Evolutionary conservation across 2,113 vertebrate species (phyloP).

Genomic region (Mesitornis unicolor): DNA sequence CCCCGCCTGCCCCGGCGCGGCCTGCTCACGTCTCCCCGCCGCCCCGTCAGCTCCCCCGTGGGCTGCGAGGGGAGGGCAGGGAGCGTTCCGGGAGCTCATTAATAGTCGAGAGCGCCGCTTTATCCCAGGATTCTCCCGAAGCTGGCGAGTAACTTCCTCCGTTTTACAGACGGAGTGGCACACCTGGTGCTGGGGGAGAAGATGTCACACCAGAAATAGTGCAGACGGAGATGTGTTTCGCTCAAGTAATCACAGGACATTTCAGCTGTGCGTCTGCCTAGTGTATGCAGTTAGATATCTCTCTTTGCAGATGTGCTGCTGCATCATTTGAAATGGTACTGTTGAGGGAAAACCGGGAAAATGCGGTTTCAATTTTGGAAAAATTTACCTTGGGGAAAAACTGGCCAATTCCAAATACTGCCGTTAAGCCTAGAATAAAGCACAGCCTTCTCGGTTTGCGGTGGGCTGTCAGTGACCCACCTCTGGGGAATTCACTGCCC

Average conservation of each 20-base stretch:
- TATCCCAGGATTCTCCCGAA: accelerated
- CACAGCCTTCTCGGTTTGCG: neutral
- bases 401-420: neutral
- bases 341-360: accelerated
- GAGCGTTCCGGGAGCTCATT: neutral
- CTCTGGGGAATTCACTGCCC: neutral
- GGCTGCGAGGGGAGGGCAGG: neutral
- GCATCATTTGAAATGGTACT: accelerated
- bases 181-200: accelerated
- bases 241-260: accelerated
- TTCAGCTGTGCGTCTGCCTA: too few relatives aligned
- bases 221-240: accelerated
- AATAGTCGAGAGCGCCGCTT: accelerated
- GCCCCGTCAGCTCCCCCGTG: neutral
- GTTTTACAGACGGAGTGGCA: accelerated
- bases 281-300: accelerated
- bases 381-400: accelerated
- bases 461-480: accelerated
- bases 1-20: too few relatives aligned
- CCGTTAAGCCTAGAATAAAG: neutral
- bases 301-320: accelerated
- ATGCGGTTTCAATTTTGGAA: neutral
- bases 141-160: neutral
- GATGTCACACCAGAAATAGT: accelerated
- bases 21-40: neutral